A percentile compares a stretch with the other conserved stretches of the same genome.
These are phyloP conservation scores for Andrena haemorrhoa DNA, from an alignment of 2,888 invertebrate genomes.

Conservation along the genomic window DNA sequence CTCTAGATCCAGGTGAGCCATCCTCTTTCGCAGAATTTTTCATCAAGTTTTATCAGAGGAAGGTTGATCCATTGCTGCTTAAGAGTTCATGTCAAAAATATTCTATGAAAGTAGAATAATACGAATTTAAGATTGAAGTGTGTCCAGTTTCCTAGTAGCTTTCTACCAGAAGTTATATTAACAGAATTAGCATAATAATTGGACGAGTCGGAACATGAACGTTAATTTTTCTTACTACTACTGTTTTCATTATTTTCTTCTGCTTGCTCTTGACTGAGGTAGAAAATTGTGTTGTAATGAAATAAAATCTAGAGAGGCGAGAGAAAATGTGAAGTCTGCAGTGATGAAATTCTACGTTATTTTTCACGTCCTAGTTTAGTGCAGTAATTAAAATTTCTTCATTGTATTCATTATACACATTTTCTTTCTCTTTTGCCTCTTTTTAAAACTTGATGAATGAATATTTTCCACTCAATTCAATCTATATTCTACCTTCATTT, in stretches of 20 bases:
- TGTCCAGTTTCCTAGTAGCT: too few relatives aligned
- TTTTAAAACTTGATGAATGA: too few relatives aligned
- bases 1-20: conserved; percentile 88
- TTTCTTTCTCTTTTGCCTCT: too few relatives aligned
- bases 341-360: neutral
- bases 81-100: neutral
- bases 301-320: conserved; percentile 5
- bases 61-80: neutral
- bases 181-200: too few relatives aligned
- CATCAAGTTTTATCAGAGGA: neutral
- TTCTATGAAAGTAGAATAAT: neutral
- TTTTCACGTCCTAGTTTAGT: neutral
- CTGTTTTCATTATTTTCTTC: neutral
- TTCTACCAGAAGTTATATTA: too few relatives aligned
- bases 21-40: neutral
- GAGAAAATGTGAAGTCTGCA: conserved; percentile 5
- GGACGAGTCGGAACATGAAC: neutral
- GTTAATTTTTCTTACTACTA: neutral
- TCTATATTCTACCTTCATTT: too few relatives aligned
- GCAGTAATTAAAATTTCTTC: too few relatives aligned
- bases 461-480: too few relatives aligned
- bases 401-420: too few relatives aligned
- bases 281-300: conserved; percentile 8
- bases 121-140: too few relatives aligned
- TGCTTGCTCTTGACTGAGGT: neutral